Evolutionary conservation across 2,113 vertebrate species (phyloP), one percentile per base, ranked within the genome.

Genomic region (Pterocles burchelli): DNA sequence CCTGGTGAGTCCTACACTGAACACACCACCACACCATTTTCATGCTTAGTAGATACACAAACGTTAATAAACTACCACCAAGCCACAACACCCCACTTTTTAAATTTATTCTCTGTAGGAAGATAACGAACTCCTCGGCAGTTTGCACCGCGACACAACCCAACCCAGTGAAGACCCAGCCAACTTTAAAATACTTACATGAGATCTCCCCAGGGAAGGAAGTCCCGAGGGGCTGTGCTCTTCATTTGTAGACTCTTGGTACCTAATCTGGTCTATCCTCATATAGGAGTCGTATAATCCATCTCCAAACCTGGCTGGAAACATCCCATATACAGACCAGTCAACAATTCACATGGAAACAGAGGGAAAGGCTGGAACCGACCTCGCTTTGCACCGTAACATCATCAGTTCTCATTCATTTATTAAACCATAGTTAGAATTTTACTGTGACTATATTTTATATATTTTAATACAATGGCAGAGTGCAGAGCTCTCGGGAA

Each of bases 241-340:
- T 75, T 98, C 98, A 75, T 98, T 97, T 75, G 99, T 93, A 58
- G 97, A 89, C 58, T 99, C 99, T 80, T 99, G 98, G 92, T 98
- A 99, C 79, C 98, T 98, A 62, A 98, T 98, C 90, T 99, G 99
- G 97, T 99, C 99, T 62, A 99, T 99, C 96, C 99, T 99, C 99
- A 99, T 99, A 93, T 99, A 99, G 33, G 99, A 99, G 96, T 99
- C 99, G 72, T 99, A 99, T 2, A 99, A 98, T 92, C 98, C 98
- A 91, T 99, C 99, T n/a, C 97, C 99, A 84, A 99, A 99, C 93
- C 99, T 99, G 88, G 94, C 98, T 98, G 97, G 61, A 97, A 98
- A 68, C 6, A 61, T 97, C 61, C 91, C 70, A 78, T 6, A 88
- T 8, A 89, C 83, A 97, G 85, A 83, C 66, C 73, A 77, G 79